phyloP scores from a whole-genome alignment of 2,797 vertebrate species.

The Huso huso region DNA sequence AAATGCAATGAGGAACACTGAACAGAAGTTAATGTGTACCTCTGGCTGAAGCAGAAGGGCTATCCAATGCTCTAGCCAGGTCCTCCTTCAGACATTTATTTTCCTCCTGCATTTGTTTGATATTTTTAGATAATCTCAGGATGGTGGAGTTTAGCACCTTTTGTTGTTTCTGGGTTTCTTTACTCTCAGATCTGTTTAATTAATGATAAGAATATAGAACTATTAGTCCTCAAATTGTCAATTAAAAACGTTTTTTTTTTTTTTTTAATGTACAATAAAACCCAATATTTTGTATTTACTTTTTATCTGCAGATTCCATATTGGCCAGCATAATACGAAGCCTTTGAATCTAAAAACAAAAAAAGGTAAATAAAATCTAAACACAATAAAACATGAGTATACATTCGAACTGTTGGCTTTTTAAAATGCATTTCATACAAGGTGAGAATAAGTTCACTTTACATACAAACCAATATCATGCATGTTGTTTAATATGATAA shows the following conservation, averaged over 20 bases:
- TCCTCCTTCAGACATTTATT: conserved; percentile 71
- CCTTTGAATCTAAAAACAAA: conserved; percentile 45
- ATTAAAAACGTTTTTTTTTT: neutral
- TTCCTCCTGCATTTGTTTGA: conserved; percentile 75
- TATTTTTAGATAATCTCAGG: conserved; percentile 63
- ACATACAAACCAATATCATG: no score
- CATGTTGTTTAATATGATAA: no score
- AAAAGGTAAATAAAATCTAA: neutral
- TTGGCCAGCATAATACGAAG: conserved; percentile 65
- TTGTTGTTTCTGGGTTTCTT: conserved; percentile 59
- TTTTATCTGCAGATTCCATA: conserved; percentile 66
- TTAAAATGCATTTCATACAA: no score
- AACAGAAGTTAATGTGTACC: conserved; percentile 32
- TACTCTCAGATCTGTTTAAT: conserved; percentile 59
- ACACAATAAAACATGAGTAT: neutral
- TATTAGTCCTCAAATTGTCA: neutral
- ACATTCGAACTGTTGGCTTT: neutral
- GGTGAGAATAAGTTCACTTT: no score
- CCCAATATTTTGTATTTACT: conserved; percentile 43
- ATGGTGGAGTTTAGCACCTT: conserved; percentile 65
- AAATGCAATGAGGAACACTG: neutral
- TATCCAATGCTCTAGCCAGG: conserved; percentile 54
- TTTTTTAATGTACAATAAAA: neutral
- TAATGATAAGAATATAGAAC: conserved; percentile 6
- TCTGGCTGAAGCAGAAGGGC: conserved; percentile 46